A percentile compares a stretch with the other conserved stretches of the same genome.
These are phyloP conservation scores for Melinopterus prodromus DNA, from an alignment of 2,888 invertebrate genomes.

Conservation along the genomic window DNA sequence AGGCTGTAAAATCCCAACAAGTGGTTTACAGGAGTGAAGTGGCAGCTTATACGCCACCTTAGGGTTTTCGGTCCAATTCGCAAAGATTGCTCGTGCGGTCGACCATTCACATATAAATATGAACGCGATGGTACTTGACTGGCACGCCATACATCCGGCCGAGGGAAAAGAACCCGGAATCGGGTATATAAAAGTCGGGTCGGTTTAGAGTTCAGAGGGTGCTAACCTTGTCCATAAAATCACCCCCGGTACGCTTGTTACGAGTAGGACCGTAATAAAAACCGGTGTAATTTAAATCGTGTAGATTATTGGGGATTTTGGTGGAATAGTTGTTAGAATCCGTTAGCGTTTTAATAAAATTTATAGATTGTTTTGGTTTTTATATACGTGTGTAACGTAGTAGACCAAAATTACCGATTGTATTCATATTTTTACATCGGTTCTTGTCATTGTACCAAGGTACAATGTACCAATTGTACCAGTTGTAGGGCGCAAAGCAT, in stretches of 20 bases:
- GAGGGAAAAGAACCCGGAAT: background rate
- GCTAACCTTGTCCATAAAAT: conserved; percentile 4
- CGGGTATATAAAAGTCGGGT: background rate
- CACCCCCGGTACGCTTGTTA: background rate
- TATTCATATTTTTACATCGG: too few relatives aligned
- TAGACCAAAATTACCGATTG: too few relatives aligned
- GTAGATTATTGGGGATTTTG: background rate
- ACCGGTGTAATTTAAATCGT: background rate
- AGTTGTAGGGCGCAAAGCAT: too few relatives aligned
- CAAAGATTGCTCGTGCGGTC: background rate
- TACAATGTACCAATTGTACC: too few relatives aligned
- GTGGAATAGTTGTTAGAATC: too few relatives aligned
- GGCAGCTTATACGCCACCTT: background rate
- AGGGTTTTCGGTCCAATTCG: conserved; percentile 4
- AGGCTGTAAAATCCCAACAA: background rate
- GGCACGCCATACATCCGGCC: background rate
- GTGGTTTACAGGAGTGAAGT: conserved; percentile 4
- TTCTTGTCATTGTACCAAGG: too few relatives aligned
- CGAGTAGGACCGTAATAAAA: background rate
- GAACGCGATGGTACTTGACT: background rate
- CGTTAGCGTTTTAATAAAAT: too few relatives aligned
- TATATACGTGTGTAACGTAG: too few relatives aligned
- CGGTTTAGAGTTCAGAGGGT: background rate
- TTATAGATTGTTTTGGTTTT: too few relatives aligned
- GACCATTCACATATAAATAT: background rate